These are phyloP conservation scores for Psittacula derbiana DNA, from an alignment of 2,797 vertebrate genomes.

Conservation along the genomic window DNA sequence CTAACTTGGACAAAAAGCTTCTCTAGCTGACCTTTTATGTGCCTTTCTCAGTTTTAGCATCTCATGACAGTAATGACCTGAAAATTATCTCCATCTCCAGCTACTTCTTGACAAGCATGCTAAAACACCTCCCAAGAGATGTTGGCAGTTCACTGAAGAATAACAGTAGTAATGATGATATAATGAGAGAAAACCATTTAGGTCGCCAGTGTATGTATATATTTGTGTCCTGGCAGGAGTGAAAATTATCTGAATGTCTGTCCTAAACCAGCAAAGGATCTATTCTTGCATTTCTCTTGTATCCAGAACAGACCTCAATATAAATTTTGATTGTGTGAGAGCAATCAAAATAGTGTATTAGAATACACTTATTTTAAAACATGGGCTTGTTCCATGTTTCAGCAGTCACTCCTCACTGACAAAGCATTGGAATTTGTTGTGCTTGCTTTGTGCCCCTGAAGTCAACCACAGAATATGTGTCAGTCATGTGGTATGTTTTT, in stretches of 20 bases:
- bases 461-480: neutral
- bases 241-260: neutral
- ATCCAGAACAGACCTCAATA: neutral
- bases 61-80: neutral
- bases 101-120: neutral
- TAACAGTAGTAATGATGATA: neutral
- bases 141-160: neutral
- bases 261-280: neutral
- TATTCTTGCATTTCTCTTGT: neutral
- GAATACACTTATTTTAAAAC: neutral
- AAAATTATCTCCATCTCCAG: constrained; percentile 16
- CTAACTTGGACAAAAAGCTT: neutral
- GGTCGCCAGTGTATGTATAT: neutral
- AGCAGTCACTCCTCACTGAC: neutral
- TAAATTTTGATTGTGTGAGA: neutral
- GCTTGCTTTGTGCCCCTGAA: neutral
- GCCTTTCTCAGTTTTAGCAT: neutral
- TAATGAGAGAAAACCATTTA: neutral
- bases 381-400: neutral
- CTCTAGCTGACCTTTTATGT: neutral
- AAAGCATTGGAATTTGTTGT: neutral
- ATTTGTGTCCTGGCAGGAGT: neutral
- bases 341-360: neutral
- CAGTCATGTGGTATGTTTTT: neutral
- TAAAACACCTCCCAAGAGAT: neutral